Evolutionary conservation across 2,797 vertebrate species (phyloP), one percentile per base, ranked within the genome.

Genomic region (Tenualosa thibaudeaui): DNA sequence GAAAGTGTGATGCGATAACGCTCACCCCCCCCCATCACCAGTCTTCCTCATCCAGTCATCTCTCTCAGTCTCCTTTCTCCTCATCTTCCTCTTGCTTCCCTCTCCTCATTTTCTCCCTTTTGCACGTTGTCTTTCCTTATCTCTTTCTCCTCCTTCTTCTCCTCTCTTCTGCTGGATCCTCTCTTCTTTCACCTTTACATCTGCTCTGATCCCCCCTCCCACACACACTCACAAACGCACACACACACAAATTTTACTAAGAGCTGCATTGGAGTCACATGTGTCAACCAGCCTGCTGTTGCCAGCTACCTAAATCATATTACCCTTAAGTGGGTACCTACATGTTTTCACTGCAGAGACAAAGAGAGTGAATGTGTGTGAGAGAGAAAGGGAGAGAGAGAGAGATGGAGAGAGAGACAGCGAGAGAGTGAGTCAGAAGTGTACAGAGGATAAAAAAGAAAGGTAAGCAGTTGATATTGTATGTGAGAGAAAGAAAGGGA

Each of bases 241-340:
- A 31, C 37, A 31, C 31, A 24, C 62, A 65, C 62, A 65, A 24
- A 65, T 9, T 13, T 26, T 12, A 37, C 26, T 40, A 71, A 71
- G 26, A 71, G 65, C 65, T 15, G 65, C 65, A 37, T 37, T 40
- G 65, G 37, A 71, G 65, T 71, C 65, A 71, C 65, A 40, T 31
- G 9, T 37, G 65, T 71, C 65, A 71, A 71, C 26, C 56, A 58
- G 56, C 19, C 65, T 15, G 26, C 65, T 71, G 65, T 71, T 71
- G 65, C 65, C 65, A 71, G 13, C 26, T 17, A 71, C 65, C 65
- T 40, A 71, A 71, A 71, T 71, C 65, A 71, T 71, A 71, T 71
- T 71, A 71, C 15, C 31, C 12, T 71, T 15, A 37, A 71, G 65
- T 71, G 26, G 26, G 26, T 71, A 71, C 26, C 26, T 37, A 13